A percentile compares a stretch with the other conserved stretches of the same genome.
phyloP scores from a whole-genome alignment of 2,888 invertebrate species.

The Tiliacea citrago region DNA sequence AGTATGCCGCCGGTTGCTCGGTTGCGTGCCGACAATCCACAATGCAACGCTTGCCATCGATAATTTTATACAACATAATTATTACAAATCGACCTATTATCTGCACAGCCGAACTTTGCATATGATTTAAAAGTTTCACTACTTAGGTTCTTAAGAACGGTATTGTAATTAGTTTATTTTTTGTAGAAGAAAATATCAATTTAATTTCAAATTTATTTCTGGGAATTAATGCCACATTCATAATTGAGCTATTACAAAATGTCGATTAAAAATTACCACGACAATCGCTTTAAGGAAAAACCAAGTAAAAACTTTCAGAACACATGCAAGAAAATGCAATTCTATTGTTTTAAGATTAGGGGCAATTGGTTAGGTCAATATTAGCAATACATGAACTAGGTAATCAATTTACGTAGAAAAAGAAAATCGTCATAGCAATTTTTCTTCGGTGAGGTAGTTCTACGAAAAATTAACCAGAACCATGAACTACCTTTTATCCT shows the following conservation, averaged over 20 bases:
- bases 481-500: constrained; percentile 11
- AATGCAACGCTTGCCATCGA: constrained; percentile 26
- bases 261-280: background rate
- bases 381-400: background rate
- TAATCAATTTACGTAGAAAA: background rate
- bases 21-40: constrained; percentile 58
- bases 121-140: constrained; percentile 47
- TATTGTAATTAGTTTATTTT: background rate
- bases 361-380: background rate
- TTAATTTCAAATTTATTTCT: background rate
- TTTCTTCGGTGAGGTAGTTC: constrained; percentile 6
- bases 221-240: background rate
- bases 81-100: constrained; percentile 49
- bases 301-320: constrained; percentile 6
- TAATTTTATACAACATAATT: constrained; percentile 48
- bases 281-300: background rate
- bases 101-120: constrained; percentile 31
- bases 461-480: background rate
- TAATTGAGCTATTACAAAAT: background rate
- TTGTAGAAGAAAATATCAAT: background rate
- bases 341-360: constrained; percentile 12
- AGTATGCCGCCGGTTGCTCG: constrained; percentile 37
- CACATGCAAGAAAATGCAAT: background rate
- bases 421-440: constrained; percentile 3
- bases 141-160: background rate